Conservation (phyloP, 2,113 vertebrate species). For the Polyodon spathula region DNA sequence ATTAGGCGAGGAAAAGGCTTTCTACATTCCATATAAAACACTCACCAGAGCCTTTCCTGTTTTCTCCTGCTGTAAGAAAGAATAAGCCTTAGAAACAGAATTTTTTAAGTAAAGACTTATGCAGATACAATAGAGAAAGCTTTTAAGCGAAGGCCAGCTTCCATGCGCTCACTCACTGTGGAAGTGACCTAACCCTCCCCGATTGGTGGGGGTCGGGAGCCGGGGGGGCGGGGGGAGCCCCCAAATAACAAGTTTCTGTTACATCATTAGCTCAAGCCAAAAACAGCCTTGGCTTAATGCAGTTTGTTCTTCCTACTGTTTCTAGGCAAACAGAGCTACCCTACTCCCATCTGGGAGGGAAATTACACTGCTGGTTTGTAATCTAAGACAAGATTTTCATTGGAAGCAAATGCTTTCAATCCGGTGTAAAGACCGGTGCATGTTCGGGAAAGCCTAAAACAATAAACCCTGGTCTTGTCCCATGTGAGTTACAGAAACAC, state of each 20-base stretch:
- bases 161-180: constrained; percentile 58
- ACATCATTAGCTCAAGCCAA: constrained; percentile 91
- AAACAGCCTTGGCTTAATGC: constrained; percentile 79
- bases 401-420: constrained; percentile 99
- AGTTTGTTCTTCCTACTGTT: constrained; percentile 95
- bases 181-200: constrained; percentile 56
- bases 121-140: constrained; percentile 75
- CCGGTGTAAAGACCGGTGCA: constrained; percentile 93
- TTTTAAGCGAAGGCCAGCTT: constrained; percentile 68
- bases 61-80: constrained; percentile 72
- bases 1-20: constrained; percentile 88
- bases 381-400: constrained; percentile 99
- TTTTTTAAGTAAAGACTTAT: constrained; percentile 83
- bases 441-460: constrained; percentile 98
- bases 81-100: constrained; percentile 70
- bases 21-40: constrained; percentile 87
- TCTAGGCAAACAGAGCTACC: constrained; percentile 84
- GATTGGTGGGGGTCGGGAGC: too few species aligned
- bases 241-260: constrained; percentile 79
- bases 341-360: constrained; percentile 76
- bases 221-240: too few species aligned
- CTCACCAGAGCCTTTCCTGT: constrained; percentile 75
- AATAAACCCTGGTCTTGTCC: constrained; percentile 86
- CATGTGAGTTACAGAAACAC: constrained; percentile 72
- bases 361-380: constrained; percentile 84